Evolutionary conservation across 2,113 vertebrate species (phyloP).

Genomic region (Phyllostomus discolor): DNA sequence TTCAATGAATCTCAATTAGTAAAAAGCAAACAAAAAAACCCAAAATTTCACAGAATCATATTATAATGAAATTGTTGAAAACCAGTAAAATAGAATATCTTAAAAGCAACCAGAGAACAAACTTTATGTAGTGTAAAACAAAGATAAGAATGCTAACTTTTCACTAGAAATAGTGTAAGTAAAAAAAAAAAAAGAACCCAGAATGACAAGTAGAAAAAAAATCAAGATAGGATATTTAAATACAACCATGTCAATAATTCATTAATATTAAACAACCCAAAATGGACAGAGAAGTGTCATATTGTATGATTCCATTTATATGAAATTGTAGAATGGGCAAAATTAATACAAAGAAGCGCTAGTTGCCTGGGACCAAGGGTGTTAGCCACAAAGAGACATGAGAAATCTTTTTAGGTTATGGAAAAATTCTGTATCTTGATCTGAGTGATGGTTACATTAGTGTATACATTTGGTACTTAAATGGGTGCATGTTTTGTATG

Average conservation of each 20-base stretch:
- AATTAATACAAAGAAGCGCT: not conserved
- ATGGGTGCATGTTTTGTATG: not conserved
- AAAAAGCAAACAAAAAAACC: not conserved
- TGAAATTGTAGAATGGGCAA: not conserved
- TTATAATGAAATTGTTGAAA: not conserved
- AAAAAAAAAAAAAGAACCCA: no score
- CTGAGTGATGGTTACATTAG: not conserved
- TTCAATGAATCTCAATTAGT: not conserved
- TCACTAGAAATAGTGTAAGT: not conserved
- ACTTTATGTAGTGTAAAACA: not conserved
- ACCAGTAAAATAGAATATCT: not conserved
- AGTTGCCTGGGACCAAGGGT: not conserved
- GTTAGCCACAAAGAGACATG: not conserved
- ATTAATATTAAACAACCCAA: not conserved
- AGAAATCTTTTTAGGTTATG: not conserved
- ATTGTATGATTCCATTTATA: not conserved
- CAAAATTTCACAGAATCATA: not conserved
- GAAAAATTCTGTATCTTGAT: not conserved
- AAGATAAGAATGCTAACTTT: not conserved
- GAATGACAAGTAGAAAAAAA: constrained; percentile 3
- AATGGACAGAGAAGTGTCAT: not conserved
- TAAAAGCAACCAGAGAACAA: not conserved
- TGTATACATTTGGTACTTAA: not conserved
- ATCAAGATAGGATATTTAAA: not conserved
- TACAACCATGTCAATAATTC: not conserved